These are phyloP conservation scores for Pantelozetes paolii DNA, from an alignment of 2,888 invertebrate species.

Conservation along the genomic window DNA sequence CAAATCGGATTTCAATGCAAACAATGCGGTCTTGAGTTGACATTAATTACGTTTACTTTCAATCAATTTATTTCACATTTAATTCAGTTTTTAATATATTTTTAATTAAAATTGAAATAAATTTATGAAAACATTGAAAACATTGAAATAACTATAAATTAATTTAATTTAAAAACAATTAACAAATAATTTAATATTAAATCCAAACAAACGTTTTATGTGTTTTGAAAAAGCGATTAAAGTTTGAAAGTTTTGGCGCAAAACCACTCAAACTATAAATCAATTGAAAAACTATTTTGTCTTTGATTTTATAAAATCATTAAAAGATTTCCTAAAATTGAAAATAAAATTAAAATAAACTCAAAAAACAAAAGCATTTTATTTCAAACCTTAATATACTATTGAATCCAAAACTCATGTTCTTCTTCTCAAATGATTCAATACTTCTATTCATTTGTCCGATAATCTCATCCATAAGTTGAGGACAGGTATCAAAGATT, in stretches of 20 bases:
- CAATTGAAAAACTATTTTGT: too few species aligned
- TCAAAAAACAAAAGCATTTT: background rate
- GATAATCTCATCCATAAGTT: background rate
- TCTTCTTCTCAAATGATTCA: conserved; percentile 13
- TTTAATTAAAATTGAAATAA: background rate
- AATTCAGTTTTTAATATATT: background rate
- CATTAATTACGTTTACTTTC: conserved; percentile 3
- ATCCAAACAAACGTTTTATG: background rate
- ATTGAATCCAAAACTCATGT: background rate
- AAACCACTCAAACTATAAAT: background rate
- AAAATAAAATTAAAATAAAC: too few species aligned
- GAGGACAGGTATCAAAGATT: background rate
- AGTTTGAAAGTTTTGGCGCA: conserved; percentile 4
- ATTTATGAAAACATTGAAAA: background rate
- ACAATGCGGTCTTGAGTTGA: background rate
- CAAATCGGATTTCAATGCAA: background rate
- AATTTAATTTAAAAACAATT: background rate
- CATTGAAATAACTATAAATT: background rate
- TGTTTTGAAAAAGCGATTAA: too few species aligned
- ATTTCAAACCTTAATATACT: background rate
- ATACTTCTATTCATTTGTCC: conserved; percentile 10
- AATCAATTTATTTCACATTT: background rate
- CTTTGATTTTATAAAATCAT: background rate
- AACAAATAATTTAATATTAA: background rate
- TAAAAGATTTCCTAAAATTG: too few species aligned